Conservation (phyloP, 1,140 invertebrate genomes). For the Antheraea mylitta region DNA sequence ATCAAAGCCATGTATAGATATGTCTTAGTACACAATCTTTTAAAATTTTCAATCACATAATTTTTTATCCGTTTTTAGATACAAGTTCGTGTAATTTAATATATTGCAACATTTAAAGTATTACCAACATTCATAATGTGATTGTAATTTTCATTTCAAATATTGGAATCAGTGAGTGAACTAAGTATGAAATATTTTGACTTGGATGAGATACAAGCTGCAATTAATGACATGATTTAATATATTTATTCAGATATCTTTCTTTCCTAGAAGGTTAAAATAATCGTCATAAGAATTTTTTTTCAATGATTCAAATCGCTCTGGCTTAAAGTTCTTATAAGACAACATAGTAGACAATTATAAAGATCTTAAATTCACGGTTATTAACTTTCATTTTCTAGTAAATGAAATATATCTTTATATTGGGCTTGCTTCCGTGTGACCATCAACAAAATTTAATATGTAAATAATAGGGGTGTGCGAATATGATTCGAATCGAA, state of each 20-base stretch:
- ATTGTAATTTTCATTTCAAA: slow-evolving; percentile 54
- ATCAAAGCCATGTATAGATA: too few species aligned
- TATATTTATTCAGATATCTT: background rate
- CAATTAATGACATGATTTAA: background rate
- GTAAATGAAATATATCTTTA: slow-evolving; percentile 39
- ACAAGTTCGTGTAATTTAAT: slow-evolving; percentile 62
- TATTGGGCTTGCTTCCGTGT: slow-evolving; percentile 22
- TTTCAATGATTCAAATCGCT: background rate
- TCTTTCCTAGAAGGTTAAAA: background rate
- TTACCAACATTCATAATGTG: background rate
- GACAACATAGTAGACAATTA: slow-evolving; percentile 28
- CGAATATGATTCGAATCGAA: too few species aligned
- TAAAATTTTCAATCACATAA: slow-evolving; percentile 66
- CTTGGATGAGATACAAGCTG: slow-evolving; percentile 4
- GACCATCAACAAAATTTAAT: slow-evolving; percentile 25
- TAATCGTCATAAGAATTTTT: background rate
- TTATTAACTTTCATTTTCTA: slow-evolving; percentile 28
- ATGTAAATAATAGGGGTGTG: too few species aligned
- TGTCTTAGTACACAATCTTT: slow-evolving; percentile 5
- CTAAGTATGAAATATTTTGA: slow-evolving; percentile 59
- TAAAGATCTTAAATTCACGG: slow-evolving; percentile 30
- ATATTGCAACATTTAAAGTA: background rate
- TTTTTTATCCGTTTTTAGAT: slow-evolving; percentile 68
- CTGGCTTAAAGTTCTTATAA: slow-evolving; percentile 17
- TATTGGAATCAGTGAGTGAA: slow-evolving; percentile 38